Percentiles rank a stretch among this genome's conserved stretches.
Evolutionary conservation across 1,140 invertebrate species (phyloP).

Genomic region (Campoletis sonorensis): DNA sequence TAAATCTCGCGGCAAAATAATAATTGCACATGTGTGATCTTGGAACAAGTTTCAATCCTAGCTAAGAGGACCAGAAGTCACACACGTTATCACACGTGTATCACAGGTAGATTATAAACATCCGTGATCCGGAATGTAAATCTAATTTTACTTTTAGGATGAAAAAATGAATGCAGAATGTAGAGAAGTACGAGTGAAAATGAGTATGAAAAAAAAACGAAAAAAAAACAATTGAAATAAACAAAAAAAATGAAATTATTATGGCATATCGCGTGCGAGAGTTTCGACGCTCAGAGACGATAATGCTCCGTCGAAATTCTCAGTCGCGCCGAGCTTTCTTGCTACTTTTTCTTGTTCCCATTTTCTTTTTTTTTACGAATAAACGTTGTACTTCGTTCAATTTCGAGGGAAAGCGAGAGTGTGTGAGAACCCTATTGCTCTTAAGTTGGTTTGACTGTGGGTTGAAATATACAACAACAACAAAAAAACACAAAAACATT

Average conservation of each 20-base stretch:
- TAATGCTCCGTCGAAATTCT: background rate
- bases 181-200: background rate
- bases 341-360: background rate
- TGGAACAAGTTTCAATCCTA: background rate
- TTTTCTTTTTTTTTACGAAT: background rate
- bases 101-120: conserved; percentile 11
- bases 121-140: background rate
- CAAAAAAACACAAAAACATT: conserved; percentile 17
- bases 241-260: conserved; percentile 9
- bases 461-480: background rate
- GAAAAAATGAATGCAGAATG: background rate
- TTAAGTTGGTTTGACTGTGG: conserved; percentile 20
- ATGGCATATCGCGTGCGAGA: conserved; percentile 34
- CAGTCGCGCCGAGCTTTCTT: conserved; percentile 21
- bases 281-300: background rate
- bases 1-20: background rate
- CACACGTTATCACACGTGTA: background rate
- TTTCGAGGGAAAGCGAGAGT: background rate
- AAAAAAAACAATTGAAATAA: conserved; percentile 20
- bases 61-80: background rate
- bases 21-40: conserved; percentile 1
- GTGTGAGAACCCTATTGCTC: background rate
- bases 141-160: conserved; percentile 2
- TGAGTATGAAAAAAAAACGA: background rate
- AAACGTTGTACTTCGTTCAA: background rate